phyloP scores from a whole-genome alignment of 2,797 vertebrate genomes.

The Monodelphis domestica region DNA sequence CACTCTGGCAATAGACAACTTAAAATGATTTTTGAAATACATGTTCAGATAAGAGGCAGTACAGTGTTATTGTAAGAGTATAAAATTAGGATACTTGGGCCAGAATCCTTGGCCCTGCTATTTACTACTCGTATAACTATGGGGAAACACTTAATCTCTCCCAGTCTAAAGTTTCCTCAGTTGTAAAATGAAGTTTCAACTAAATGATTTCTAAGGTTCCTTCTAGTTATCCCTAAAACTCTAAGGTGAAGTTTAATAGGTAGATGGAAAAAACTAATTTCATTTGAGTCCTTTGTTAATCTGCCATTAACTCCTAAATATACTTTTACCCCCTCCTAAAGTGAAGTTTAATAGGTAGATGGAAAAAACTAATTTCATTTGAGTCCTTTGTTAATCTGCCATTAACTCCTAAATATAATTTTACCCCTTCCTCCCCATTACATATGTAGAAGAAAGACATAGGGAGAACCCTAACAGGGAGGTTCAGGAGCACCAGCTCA shows the following conservation, averaged over 20 bases:
- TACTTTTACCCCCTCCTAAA: no score
- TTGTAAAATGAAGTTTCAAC: background rate
- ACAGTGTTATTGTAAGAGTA: background rate
- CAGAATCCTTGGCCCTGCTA: background rate
- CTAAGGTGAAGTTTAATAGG: background rate
- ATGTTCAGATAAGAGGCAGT: background rate
- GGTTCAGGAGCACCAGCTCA: background rate
- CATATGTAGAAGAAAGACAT: background rate
- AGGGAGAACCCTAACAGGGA: background rate
- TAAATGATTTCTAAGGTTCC: background rate
- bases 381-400: background rate
- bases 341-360: background rate
- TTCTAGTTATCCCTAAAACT: background rate
- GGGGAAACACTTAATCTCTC: background rate
- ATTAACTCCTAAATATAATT: background rate
- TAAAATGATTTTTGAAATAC: background rate
- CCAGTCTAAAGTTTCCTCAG: background rate
- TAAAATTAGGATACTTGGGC: background rate
- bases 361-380: background rate
- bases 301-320: background rate
- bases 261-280: background rate
- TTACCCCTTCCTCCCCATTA: background rate
- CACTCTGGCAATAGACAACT: background rate
- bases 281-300: background rate
- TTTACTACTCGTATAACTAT: background rate